Evolutionary conservation across 2,888 invertebrate species (phyloP).

Genomic region (Anagyrus pseudococci): DNA sequence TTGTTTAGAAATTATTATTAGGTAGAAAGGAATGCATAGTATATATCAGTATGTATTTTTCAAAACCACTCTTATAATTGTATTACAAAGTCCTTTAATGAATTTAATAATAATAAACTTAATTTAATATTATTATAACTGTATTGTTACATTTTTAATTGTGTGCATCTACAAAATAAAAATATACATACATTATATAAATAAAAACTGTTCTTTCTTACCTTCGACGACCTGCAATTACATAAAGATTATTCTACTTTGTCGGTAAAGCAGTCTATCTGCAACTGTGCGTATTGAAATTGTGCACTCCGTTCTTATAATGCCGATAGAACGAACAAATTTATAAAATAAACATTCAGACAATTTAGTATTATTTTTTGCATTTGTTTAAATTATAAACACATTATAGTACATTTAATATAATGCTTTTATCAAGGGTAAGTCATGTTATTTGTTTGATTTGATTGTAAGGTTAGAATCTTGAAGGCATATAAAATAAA

Average conservation of each 20-base stretch:
- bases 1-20: slow-evolving; percentile 26
- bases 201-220: neutral
- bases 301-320: too few species aligned
- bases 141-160: neutral
- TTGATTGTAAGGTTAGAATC: neutral
- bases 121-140: neutral
- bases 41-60: slow-evolving; percentile 30
- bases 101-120: neutral
- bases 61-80: slow-evolving; percentile 23
- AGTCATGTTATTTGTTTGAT: neutral
- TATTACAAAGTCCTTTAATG: slow-evolving; percentile 5
- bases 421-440: slow-evolving; percentile 28
- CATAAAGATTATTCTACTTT: too few species aligned
- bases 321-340: too few species aligned
- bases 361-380: neutral
- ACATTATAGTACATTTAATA: neutral
- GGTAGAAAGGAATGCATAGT: slow-evolving; percentile 17
- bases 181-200: neutral
- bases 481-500: too few species aligned
- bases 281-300: too few species aligned
- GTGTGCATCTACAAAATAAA: neutral
- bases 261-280: too few species aligned
- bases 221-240: neutral
- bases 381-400: neutral
- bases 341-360: too few species aligned